Percentiles rank a stretch among this genome's conserved stretches.
Conservation (phyloP, 2,113 vertebrate species). For the Heterochromis multidens region DNA sequence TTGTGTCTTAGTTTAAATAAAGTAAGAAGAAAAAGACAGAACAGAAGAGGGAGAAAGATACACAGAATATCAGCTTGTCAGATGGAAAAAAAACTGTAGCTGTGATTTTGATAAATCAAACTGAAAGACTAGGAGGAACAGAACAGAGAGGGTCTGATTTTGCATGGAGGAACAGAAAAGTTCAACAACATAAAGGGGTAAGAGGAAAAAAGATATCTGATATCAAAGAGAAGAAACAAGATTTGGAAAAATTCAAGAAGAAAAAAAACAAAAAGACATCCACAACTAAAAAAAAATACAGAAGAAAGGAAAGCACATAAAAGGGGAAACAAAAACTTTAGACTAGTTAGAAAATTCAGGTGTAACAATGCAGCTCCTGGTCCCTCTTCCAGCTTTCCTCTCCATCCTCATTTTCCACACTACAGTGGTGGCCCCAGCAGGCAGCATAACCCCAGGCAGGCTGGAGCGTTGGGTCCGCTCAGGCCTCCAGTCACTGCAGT, state of each 20-base stretch:
- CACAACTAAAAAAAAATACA: not conserved
- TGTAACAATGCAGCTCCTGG: not conserved
- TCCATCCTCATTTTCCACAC: slow-evolving; percentile 45
- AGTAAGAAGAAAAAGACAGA: not conserved
- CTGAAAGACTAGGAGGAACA: not conserved
- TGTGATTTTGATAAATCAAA: not conserved
- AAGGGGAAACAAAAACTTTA: not conserved
- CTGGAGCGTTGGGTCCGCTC: slow-evolving; percentile 77
- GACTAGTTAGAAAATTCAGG: too few species aligned
- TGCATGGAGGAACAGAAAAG: not conserved
- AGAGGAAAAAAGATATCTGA: not conserved
- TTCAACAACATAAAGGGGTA: accelerated
- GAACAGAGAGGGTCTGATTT: not conserved
- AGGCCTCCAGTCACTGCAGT: slow-evolving; percentile 74
- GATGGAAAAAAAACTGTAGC: not conserved
- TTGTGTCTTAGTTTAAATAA: not conserved
- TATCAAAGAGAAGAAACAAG: not conserved
- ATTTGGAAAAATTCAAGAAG: not conserved
- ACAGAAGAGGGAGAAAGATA: not conserved
- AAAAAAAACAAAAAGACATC: not conserved
- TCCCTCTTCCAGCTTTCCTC: slow-evolving; percentile 4
- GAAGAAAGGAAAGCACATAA: not conserved
- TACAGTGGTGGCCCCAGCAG: not conserved
- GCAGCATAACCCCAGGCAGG: slow-evolving; percentile 31
- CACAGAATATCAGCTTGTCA: not conserved